A percentile compares a stretch with the other conserved stretches of the same genome.
Conservation (phyloP, 1,140 invertebrate species). For the Drosophila orena region DNA sequence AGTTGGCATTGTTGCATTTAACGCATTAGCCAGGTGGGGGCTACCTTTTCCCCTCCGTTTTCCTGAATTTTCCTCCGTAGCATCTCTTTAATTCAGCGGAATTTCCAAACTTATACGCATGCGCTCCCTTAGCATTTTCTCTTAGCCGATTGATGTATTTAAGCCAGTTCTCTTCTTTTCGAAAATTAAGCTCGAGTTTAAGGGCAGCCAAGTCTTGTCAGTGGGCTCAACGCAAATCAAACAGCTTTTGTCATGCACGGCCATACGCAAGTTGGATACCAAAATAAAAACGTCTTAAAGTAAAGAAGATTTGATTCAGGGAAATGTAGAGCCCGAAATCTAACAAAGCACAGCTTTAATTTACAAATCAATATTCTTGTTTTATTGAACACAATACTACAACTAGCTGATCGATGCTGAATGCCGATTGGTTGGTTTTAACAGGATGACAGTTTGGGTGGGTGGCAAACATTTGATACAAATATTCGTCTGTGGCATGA, state of each 20-base stretch:
- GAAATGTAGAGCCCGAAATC: not conserved
- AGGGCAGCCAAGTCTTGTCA: not conserved
- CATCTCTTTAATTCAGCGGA: conserved; percentile 35
- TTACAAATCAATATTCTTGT: conserved; percentile 67
- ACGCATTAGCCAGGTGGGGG: conserved; percentile 22
- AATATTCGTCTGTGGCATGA: conserved; percentile 63
- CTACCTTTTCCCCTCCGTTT: conserved; percentile 6
- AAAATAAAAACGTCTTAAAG: no score
- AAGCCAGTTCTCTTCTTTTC: conserved; percentile 3
- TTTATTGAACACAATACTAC: conserved; percentile 75
- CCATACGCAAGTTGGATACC: no score
- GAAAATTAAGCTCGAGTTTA: not conserved
- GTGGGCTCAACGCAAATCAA: not conserved
- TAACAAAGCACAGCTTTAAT: not conserved
- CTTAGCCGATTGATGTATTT: not conserved
- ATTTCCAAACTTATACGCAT: not conserved
- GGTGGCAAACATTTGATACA: conserved; percentile 78
- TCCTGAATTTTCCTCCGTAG: conserved; percentile 4
- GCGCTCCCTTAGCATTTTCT: conserved; percentile 1
- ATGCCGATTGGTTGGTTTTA: conserved; percentile 45
- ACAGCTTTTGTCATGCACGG: conserved; percentile 3
- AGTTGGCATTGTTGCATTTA: conserved; percentile 44
- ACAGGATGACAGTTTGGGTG: conserved; percentile 40
- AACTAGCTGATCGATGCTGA: conserved; percentile 69
- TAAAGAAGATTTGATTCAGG: no score